Evolutionary conservation across 2,888 invertebrate species (phyloP), one percentile per base, ranked within the genome.

Genomic region (Axea sp.): DNA sequence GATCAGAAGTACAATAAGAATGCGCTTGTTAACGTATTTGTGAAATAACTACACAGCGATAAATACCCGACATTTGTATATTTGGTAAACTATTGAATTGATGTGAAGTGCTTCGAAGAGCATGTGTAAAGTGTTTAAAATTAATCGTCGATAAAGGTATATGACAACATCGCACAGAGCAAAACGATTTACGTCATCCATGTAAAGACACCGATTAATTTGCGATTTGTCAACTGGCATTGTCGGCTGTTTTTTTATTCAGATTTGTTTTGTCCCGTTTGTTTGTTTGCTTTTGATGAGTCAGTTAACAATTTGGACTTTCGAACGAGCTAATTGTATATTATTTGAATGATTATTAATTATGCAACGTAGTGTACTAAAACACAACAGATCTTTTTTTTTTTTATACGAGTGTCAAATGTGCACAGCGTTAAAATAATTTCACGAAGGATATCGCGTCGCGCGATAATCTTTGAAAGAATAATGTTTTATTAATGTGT

Each of bases 51-150:
- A 57, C 67, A 26, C 60, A 57, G 45, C 43, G 45, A 64, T 47
- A 55, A 75, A 72, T 59, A 68, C 41, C 33, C 62, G 68, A 53
- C 72, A 55, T 51, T 39, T 51, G 72, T 71, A 72, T 78, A 77
- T 67, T 59, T 69, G 69, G 65, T 64, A 62, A 62, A 30, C 51
- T 59, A 57, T 68, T 62, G 45, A 53, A 64, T 35, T 49, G 28
- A 57, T 49, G n/a, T n/a, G n/a, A n/a, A n/a, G n/a, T n/a, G n/a
- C n/a, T n/a, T n/a, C n/a, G n/a, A n/a, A n/a, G 51, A 51, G 45
- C 43, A 60, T 51, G 41, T 62, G 35, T 47, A 51, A 49, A 51
- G 33, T 55, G 51, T 51, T 47, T 64, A 47, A 45, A 47, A 55
- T 57, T 45, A 45, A 45, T 65, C 45, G 28, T 65, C 30, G 28